phyloP scores from a whole-genome alignment of 1,140 invertebrate species.

The Drusus annulatus region DNA sequence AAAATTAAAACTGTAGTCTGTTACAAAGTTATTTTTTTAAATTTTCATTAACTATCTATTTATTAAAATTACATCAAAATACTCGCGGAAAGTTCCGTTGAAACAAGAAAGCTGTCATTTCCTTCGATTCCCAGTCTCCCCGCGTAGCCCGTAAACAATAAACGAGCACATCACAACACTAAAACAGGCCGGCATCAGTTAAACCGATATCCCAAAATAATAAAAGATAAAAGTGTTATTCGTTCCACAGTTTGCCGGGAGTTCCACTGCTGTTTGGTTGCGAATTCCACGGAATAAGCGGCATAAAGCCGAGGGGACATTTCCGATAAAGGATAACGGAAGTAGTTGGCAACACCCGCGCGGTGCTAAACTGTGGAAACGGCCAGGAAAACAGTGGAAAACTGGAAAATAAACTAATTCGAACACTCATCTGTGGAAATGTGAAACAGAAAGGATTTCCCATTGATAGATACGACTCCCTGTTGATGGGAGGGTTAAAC shows the following conservation, averaged over 20 bases:
- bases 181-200: slow-evolving; percentile 14
- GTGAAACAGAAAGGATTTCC: background rate
- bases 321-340: background rate
- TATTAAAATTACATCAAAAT: too few relatives aligned
- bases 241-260: background rate
- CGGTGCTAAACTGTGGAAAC: slow-evolving; percentile 17
- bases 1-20: too few relatives aligned
- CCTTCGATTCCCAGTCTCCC: background rate
- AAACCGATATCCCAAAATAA: background rate
- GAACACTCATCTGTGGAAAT: slow-evolving; percentile 13
- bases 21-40: too few relatives aligned
- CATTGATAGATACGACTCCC: too few relatives aligned
- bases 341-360: slow-evolving; percentile 20
- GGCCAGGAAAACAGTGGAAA: slow-evolving; percentile 19
- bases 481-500: too few relatives aligned
- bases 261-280: background rate
- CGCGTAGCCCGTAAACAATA: background rate
- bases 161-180: background rate
- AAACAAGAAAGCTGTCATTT: too few relatives aligned
- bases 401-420: slow-evolving; percentile 29
- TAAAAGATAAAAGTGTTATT: background rate
- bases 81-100: too few relatives aligned
- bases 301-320: background rate
- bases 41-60: too few relatives aligned
- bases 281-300: slow-evolving; percentile 22